Evolutionary conservation across 2,113 vertebrate genomes (phyloP), one percentile per base, ranked within the genome.

Genomic region (Apodemus speciosus): DNA sequence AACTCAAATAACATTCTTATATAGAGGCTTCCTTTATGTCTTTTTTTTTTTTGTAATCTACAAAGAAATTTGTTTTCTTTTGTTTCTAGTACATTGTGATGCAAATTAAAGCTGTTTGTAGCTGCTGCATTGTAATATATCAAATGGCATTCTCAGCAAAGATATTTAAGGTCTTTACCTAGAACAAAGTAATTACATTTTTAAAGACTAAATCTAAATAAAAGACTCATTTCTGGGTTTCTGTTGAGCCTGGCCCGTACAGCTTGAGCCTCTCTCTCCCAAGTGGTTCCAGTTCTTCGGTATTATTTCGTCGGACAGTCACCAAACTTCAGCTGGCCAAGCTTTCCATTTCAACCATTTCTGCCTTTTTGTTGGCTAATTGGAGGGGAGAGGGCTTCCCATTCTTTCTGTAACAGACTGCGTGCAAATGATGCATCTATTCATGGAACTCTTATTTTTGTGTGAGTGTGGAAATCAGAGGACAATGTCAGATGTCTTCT

Each of bases 101-200:
- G 49, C 20, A 88, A 92, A 92, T 90, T 88, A 32, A 88, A 96
- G 51, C 43, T 89, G n/a, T 81, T 85, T 95, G 69, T 79, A 79
- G n/a, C 75, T 91, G n/a, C 62, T 93, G 21, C 27, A 73, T 7
- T 92, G 27, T 23, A 90, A 80, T 95, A 84, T 69, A 79, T 85
- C 30, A 95, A 89, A 93, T 88, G 43, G 23, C 5, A 76, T 81
- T 93, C 92, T 84, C 16, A 71, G 21, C 32, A 80, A 35, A 90
- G 53, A 80, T 85, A 46, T 81, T 94, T 96, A 66, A 90, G n/a
- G 16, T 87, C 38, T 95, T 91, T 72, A 91, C 85, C 51, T 77
- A 91, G 75, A 62, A 76, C 68, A 91, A 93, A 85, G 20, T 93
- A 92, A 90, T 46, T 53, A 62, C 3, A 73, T 81, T 84, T 88